Base-by-base conservation (phyloP, 2,113 vertebrate genomes). In the Oenanthe melanoleuca region DNA sequence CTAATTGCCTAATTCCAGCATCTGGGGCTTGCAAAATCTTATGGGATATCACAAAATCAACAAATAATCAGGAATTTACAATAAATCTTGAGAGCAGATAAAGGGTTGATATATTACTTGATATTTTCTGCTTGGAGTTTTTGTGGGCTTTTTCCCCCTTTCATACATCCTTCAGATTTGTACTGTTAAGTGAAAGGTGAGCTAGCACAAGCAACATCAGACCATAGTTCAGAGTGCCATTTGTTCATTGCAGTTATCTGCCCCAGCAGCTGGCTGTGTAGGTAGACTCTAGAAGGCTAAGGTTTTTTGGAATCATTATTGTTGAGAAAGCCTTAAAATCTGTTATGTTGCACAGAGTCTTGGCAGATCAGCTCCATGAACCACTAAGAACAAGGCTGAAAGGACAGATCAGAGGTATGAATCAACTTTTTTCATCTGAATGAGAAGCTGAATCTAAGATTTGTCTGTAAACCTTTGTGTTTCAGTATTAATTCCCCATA, bases 141-240 rank as follows among this genome's bases (percentile, higher is more conserved):
- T 40, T 65, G 12, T 37, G 9, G 4, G 14, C 1, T 60, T 37
- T 61, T 40, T 49, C 31, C 26, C 12, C 12, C 52, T 91, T 40
- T 31, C 14, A 5, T 24, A 1, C 0, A 4, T 40, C 5, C 5
- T 44, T 81, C 22, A 5, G 7, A 1, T 38, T 85, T 85, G 15
- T 67, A 37, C 5, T 40, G 87, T 73, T 50, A 83, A 22, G 7
- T 59, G 82, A 61, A 89, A 90, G 10, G 4, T 81, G 22, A 63
- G 23, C 45, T 66, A 55, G 6, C 21, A n/a, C 31, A 24, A 65
- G 63, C 28, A 60, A 23, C 23, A 59, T 26, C 9, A 9, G 12
- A 13, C 7, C 0, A 0, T 65, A 22, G 26, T 74, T 71, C 60
- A 20, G 9, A 55, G 29, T 73, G 24, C 5, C 1, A 0, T 44